Evolutionary conservation across 2,797 vertebrate species (phyloP).

Genomic region (Poecilia picta): DNA sequence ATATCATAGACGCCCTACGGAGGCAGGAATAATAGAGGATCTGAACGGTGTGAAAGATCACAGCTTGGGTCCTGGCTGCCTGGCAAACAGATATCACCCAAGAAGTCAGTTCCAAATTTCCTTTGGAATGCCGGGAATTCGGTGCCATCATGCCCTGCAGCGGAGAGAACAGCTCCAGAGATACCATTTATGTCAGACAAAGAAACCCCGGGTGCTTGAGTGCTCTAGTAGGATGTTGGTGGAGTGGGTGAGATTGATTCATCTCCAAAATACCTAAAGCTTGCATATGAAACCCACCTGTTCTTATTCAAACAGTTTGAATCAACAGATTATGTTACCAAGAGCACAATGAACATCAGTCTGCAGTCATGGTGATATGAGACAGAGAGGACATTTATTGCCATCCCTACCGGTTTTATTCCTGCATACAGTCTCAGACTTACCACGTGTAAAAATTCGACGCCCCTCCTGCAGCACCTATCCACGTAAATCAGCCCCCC

Average conservation of each 20-base stretch:
- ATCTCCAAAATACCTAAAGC: constrained; percentile 61
- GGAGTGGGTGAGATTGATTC: constrained; percentile 66
- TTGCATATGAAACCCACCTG: constrained; percentile 68
- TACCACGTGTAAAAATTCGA: constrained; percentile 44
- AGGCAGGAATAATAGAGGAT: constrained; percentile 60
- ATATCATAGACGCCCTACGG: constrained; percentile 71
- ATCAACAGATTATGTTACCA: constrained; percentile 65
- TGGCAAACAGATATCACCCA: constrained; percentile 52
- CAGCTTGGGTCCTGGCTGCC: constrained; percentile 32
- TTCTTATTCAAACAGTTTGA: constrained; percentile 65
- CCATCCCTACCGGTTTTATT: constrained; percentile 58
- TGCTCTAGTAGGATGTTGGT: constrained; percentile 36
- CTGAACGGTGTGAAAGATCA: constrained; percentile 61
- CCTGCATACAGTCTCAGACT: constrained; percentile 44
- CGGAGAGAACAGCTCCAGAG: constrained; percentile 47
- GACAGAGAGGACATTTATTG: constrained; percentile 56
- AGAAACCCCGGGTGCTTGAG: constrained; percentile 31
- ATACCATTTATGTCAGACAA: constrained; percentile 53
- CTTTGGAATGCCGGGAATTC: constrained; percentile 62
- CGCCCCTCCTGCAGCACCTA: constrained; percentile 28
- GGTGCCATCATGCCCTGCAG: constrained; percentile 34
- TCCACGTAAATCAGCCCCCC: constrained; percentile 38
- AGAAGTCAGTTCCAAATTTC: constrained; percentile 52
- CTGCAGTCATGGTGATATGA: constrained; percentile 67
- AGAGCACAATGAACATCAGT: constrained; percentile 49